Evolutionary conservation across 2,113 vertebrate genomes (phyloP), one percentile per base, ranked within the genome.

Genomic region (Melanostigma gelatinosum): DNA sequence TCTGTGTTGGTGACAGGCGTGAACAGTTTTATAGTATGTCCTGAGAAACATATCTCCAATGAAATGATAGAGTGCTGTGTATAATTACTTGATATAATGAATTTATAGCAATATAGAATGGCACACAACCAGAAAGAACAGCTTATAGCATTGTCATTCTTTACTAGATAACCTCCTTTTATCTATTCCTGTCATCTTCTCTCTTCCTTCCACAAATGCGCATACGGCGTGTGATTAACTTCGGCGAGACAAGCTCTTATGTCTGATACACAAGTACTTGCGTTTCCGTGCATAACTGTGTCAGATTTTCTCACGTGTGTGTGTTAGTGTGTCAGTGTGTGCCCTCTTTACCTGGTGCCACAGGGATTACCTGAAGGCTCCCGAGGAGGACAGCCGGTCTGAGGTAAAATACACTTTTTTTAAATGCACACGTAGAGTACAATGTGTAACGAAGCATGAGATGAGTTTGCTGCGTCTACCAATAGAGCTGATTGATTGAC

Each of bases 311-410:
- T 88, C 72, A 52, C 72, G 32, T 89, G 89, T 93, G 87, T 91
- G 92, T 94, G 94, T 95, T 93, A 94, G 92, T 95, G 93, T 95
- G 95, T 94, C 93, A 94, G 84, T 88, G 91, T 90, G 85, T 93
- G 93, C 90, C 92, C 90, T 94, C 88, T 90, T 94, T 93, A 61
- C 88, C 65, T 71, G 29, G 63, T 91, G 87, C 77, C 76, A 89
- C 88, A 91, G 80, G 88, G 87, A 94, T 89, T 77, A 70, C 83
- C 58, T 32, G 62, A 38, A 83, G 73, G 72, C 64, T 79, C 57
- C 77, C 6, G 75, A 72, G 40, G 64, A 79, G 68, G 32, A 73
- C 34, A 46, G 46, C 0, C 54, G 3, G 24, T 63, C 61, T 68
- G 52, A 71, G 66, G 73, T 69, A 4, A 50, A 67, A 58, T 1